Evolutionary conservation across 2,797 vertebrate genomes (phyloP), one percentile per base, ranked within the genome.

Genomic region (Salarias fasciatus): DNA sequence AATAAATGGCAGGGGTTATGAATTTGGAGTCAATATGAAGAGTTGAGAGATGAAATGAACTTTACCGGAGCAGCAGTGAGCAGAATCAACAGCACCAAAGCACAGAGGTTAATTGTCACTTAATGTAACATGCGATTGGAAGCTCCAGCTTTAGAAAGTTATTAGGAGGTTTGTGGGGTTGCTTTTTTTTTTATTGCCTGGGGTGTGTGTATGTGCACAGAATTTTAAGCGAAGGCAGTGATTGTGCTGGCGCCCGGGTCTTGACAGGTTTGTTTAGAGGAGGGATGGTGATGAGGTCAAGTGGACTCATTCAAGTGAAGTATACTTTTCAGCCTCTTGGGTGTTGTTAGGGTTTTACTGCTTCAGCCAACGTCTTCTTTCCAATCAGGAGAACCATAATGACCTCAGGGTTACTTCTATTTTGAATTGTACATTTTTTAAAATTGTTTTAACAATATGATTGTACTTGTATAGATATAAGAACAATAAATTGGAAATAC

Each of bases 41-140:
- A 54, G 31, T 8, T 68, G 58, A 58, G 41, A 36, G 64, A 54
- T 67, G 5, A 50, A 47, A 48, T 75, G 33, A 77, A 56, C 44
- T 24, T 72, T 46, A 69, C 56, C 46, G 47, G 38, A 51, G 48
- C n/a, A 12, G 36, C 24, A 9, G 0, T 2, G 60, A 47, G 12
- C 54, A n/a, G 15, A 42, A 47, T 43, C 56, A 47, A 30, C 58
- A 4, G 33, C 46, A 63, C n/a, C 45, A 40, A 2, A 14, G 18
- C 3, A 3, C 18, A 24, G 18, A 24, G 51, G 53, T 71, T 66
- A 59, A 68, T 63, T 62, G 40, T 9, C 57, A 46, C 52, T 67
- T 62, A 53, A 45, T 36, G 38, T 48, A 31, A 35, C 13, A 36
- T 51, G 40, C 51, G 35, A 37, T 56, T 1, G 13, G 60, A 63